Base-by-base conservation (phyloP, 1,140 invertebrate genomes). In the Drosophila eugracilis region DNA sequence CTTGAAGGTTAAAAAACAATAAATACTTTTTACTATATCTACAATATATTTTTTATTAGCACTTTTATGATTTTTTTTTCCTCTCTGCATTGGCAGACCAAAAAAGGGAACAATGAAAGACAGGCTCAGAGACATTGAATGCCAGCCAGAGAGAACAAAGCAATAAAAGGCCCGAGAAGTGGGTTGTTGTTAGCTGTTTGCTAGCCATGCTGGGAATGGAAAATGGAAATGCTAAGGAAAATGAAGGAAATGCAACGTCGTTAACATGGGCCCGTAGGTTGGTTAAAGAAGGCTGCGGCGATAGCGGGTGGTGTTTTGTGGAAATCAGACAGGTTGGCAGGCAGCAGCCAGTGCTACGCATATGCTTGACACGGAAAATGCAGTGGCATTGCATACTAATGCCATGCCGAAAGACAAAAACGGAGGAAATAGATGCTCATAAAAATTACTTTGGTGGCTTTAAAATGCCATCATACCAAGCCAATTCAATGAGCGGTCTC, bases 331-430 rank as follows among this genome's bases (percentile, higher is more conserved):
- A 21, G 53, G 36, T 52, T 36, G 52, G 37, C 24, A 44, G 32
- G 5, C 32, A 62, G 58, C 12, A 32, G n/a, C n/a, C n/a, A n/a
- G n/a, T n/a, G n/a, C n/a, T 65, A 67, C 81, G 81, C 77, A 85
- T 85, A 85, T 81, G 81, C 69, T 81, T 86, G 83, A 86, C 81
- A 85, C 77, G 81, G 55, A 86, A 85, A 85, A 81, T 77, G 69
- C 73, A 70, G 76, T 77, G 57, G 42, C 59, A 39, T 24, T 53
- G 77, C 74, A 85, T 85, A 81, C 80, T 62, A 85, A 85, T 78
- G 74, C n/a, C 50, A 15, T 24, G 63, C 44, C 48, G 42, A 59
- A 57, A 57, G 72, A 65, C 52, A 52, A 42, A 52, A 42, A 63
- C 57, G 42, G 15, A 45, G 72, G 57, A 83, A 79, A 78, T 54